Conservation (phyloP, 2,888 invertebrate species). For the Amblyteles armatorius region DNA sequence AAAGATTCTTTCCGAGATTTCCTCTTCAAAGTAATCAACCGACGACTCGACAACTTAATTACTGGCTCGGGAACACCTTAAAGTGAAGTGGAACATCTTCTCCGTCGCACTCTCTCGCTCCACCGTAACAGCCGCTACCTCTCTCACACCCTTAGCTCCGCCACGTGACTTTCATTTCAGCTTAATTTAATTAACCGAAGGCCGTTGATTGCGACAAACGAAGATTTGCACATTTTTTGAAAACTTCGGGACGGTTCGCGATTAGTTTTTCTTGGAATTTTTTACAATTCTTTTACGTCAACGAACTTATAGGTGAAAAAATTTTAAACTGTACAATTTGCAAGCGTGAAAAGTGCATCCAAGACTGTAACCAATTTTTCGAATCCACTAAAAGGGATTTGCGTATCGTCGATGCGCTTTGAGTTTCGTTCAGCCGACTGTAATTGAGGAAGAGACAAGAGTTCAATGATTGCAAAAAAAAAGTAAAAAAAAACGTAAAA, state of each 20-base stretch:
- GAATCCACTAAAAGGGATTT: constrained; percentile 12
- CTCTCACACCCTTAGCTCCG: too few relatives aligned
- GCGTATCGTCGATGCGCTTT: neutral
- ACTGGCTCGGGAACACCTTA: constrained; percentile 30
- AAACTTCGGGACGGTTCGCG: too few relatives aligned
- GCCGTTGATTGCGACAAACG: neutral
- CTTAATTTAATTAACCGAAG: constrained; percentile 59
- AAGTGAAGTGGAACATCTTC: neutral
- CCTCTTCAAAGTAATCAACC: neutral
- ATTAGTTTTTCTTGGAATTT: neutral
- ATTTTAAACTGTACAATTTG: neutral
- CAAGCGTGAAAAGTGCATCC: neutral
- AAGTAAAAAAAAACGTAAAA: neutral
- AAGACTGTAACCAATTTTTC: neutral
- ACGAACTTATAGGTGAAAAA: neutral
- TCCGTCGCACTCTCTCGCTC: too few relatives aligned
- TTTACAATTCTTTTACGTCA: neutral
- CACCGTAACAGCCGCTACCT: too few relatives aligned
- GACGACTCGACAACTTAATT: neutral
- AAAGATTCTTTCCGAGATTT: neutral
- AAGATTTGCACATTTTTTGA: too few relatives aligned
- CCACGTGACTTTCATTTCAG: too few relatives aligned
- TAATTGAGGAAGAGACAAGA: constrained; percentile 47
- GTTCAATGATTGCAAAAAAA: constrained; percentile 38
- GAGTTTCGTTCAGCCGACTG: constrained; percentile 28